These are phyloP conservation scores for Sphyrna mokarran DNA, from an alignment of 2,113 vertebrate genomes.

Conservation along the genomic window DNA sequence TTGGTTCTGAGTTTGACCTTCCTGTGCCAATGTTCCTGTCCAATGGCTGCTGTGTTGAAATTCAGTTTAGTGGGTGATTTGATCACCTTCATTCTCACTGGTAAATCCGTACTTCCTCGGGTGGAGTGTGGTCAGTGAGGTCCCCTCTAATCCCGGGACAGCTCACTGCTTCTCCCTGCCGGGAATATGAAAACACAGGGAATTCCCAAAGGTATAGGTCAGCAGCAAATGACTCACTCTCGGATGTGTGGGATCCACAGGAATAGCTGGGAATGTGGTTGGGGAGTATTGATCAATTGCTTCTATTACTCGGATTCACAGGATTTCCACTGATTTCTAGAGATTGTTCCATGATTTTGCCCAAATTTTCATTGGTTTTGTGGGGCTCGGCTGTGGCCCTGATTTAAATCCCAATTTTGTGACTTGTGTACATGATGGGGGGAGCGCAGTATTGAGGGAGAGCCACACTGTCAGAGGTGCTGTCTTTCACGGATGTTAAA, in stretches of 20 bases:
- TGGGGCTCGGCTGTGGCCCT: not conserved
- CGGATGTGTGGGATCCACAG: not conserved
- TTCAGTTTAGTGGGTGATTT: not conserved
- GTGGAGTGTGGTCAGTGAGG: not conserved
- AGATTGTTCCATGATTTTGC: not conserved
- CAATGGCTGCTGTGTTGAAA: not conserved
- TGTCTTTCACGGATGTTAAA: not conserved
- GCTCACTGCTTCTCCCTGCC: not conserved
- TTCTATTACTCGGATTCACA: not conserved
- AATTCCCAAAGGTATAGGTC: not conserved
- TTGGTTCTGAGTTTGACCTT: not conserved
- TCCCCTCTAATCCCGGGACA: not conserved
- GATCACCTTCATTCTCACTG: not conserved
- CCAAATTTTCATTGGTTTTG: not conserved
- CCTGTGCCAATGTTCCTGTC: not conserved
- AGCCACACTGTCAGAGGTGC: not conserved
- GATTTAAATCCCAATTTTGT: not conserved
- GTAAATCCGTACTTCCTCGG: not conserved
- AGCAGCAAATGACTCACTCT: not conserved
- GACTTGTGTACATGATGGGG: too few relatives aligned
- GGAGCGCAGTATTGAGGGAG: too few relatives aligned
- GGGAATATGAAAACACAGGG: not conserved
- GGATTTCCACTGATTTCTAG: not conserved
- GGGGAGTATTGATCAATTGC: not conserved
- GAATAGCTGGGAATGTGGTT: not conserved